Conservation (phyloP, 92 coral and sea anemone species). For the Umimayanthus chanpuru region DNA sequence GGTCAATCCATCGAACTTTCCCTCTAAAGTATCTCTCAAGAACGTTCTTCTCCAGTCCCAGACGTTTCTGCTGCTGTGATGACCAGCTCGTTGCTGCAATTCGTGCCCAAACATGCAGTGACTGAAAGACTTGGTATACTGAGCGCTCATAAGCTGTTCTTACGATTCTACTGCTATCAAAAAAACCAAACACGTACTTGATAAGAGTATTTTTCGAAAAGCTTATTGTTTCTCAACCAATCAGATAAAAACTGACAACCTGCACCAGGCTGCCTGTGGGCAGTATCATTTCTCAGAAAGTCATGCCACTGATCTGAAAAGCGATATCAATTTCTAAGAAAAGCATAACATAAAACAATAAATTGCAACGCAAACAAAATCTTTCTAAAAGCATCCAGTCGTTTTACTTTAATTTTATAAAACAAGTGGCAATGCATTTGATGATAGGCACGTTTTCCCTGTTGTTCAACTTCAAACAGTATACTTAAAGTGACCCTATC, state of each 20-base stretch:
- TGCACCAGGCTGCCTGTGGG: too few relatives aligned
- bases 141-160: not conserved
- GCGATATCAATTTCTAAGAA: not conserved
- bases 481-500: too few relatives aligned
- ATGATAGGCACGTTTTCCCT: too few relatives aligned
- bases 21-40: conserved; percentile 65
- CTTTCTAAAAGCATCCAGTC: not conserved
- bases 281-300: not conserved
- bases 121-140: not conserved
- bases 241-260: too few relatives aligned
- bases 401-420: too few relatives aligned
- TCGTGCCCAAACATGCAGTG: not conserved
- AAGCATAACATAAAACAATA: not conserved
- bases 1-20: conserved; percentile 69
- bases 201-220: too few relatives aligned
- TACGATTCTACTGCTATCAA: not conserved
- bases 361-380: not conserved
- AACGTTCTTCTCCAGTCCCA: conserved; percentile 68
- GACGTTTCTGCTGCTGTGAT: conserved; percentile 60
- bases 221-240: too few relatives aligned
- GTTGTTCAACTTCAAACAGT: not conserved
- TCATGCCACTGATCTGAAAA: not conserved
- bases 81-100: conserved; percentile 32
- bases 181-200: too few relatives aligned
- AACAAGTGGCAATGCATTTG: not conserved